phyloP scores from a whole-genome alignment of 2,888 invertebrate species.

The Coelopa pilipes region DNA sequence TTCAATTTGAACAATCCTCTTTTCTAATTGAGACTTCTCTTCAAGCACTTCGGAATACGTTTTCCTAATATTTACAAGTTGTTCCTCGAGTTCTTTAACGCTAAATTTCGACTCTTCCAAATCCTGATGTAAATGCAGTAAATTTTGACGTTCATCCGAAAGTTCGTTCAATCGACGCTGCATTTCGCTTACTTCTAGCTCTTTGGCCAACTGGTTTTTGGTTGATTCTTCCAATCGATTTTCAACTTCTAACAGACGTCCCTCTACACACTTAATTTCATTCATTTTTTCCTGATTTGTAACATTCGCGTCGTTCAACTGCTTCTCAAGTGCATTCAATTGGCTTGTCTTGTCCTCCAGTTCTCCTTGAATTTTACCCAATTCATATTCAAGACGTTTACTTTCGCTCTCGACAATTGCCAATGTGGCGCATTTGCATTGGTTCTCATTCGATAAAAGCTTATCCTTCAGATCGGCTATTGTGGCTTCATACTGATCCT shows the following conservation, averaged over 20 bases:
- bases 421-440: background rate
- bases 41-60: no score
- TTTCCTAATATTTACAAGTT: background rate
- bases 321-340: no score
- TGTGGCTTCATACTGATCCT: constrained; percentile 44
- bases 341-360: no score
- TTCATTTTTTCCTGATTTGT: background rate
- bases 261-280: background rate
- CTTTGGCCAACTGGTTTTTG: background rate
- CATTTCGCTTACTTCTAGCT: background rate
- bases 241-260: background rate
- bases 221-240: background rate
- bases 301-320: no score
- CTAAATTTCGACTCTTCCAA: background rate
- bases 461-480: constrained; percentile 43
- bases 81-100: background rate
- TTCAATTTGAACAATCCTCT: background rate
- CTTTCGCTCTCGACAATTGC: background rate
- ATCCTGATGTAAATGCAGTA: background rate
- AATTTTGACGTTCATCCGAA: background rate
- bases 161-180: constrained; percentile 3
- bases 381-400: background rate
- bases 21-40: background rate
- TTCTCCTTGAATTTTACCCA: background rate
- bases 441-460: background rate